Evolutionary conservation across 2,113 vertebrate species (phyloP).

Genomic region (Ciconia stormi): DNA sequence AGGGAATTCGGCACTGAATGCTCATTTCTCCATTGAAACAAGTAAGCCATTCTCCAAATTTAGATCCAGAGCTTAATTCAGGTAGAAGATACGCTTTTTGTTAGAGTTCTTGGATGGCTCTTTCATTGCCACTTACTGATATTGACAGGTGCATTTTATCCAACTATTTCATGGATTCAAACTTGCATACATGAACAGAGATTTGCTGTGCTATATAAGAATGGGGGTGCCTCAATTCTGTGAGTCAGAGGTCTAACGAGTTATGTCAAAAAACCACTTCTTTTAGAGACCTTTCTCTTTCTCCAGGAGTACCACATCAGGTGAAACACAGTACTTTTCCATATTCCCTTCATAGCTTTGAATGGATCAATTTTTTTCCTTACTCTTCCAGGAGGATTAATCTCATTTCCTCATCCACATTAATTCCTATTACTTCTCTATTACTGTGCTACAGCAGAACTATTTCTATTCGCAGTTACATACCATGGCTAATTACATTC

Average conservation of each 20-base stretch:
- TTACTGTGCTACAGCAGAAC: not conserved
- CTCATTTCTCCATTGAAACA: not conserved
- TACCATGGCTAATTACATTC: not conserved
- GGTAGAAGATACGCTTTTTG: not conserved
- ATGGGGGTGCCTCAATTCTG: rapidly evolving
- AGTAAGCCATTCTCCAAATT: not conserved
- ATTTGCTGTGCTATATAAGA: not conserved
- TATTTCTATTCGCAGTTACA: not conserved
- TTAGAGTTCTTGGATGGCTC: not conserved
- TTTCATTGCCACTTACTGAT: not conserved
- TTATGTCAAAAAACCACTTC: not conserved
- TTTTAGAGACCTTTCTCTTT: not conserved
- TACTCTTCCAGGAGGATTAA: not conserved
- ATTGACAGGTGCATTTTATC: not conserved
- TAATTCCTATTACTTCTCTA: not conserved
- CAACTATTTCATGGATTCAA: not conserved
- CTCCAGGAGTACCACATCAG: not conserved
- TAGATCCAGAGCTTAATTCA: not conserved
- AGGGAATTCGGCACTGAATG: not conserved
- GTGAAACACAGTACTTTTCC: not conserved
- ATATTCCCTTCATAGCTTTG: not conserved
- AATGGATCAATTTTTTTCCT: not conserved
- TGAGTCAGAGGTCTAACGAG: not conserved
- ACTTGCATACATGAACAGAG: not conserved
- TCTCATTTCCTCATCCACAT: not conserved